Conservation (phyloP, 1,140 invertebrate genomes). For the Drosophila watanabei region DNA sequence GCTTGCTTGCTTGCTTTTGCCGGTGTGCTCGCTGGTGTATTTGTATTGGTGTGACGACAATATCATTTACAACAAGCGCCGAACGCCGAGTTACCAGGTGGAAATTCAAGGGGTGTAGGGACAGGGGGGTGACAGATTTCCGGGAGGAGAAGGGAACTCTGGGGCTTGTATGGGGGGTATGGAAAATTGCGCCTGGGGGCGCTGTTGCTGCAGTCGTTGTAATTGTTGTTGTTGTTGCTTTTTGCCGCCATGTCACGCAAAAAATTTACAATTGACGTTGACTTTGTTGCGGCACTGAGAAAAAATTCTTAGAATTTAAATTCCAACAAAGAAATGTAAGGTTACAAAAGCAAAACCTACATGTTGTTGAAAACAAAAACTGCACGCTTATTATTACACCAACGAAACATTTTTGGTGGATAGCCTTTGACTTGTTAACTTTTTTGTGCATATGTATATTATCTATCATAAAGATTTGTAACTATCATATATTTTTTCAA, state of each 20-base stretch:
- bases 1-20: conserved; percentile 20
- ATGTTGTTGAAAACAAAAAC: background rate
- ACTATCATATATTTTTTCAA: too few species aligned
- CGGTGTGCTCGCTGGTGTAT: conserved; percentile 21
- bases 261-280: conserved; percentile 75
- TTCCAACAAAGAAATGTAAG: background rate
- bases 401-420: background rate
- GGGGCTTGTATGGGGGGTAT: background rate
- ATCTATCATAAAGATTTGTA: too few species aligned
- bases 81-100: conserved; percentile 50
- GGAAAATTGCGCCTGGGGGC: conserved; percentile 33
- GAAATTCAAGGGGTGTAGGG: conserved; percentile 20
- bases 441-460: too few species aligned
- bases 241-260: conserved; percentile 73
- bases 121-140: background rate
- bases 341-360: background rate
- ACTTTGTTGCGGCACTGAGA: conserved; percentile 10
- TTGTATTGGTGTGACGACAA: conserved; percentile 69
- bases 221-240: conserved; percentile 48
- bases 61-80: conserved; percentile 77
- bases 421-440: too few species aligned
- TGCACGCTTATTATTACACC: background rate
- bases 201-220: conserved; percentile 14
- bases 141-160: background rate
- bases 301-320: background rate